phyloP scores from a whole-genome alignment of 2,888 invertebrate genomes.

The Bibio marci region DNA sequence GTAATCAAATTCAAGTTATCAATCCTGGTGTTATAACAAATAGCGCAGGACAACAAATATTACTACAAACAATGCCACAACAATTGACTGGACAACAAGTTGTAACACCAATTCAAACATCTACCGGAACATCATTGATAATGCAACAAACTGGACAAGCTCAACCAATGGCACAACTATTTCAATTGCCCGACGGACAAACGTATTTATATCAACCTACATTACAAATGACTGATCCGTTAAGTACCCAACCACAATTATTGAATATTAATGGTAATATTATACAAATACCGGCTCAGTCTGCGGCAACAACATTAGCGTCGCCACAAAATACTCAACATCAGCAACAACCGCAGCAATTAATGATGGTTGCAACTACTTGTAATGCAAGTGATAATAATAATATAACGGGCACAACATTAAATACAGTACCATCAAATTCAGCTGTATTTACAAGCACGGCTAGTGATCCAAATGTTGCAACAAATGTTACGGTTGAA shows the following conservation, averaged over 20 bases:
- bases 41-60: constrained; percentile 20
- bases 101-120: constrained; percentile 2
- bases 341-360: constrained; percentile 4
- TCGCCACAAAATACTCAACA: constrained; percentile 2
- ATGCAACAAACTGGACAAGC: constrained; percentile 19
- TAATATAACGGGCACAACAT: background rate
- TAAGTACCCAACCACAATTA: constrained; percentile 43
- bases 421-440: background rate
- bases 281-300: constrained; percentile 23
- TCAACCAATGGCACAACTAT: constrained; percentile 50
- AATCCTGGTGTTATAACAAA: constrained; percentile 8
- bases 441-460: background rate
- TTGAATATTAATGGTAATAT: constrained; percentile 32
- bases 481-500: constrained; percentile 15
- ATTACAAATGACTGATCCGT: constrained; percentile 40
- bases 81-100: constrained; percentile 10
- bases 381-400: background rate
- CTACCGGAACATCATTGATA: background rate
- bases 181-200: constrained; percentile 86
- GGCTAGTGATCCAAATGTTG: background rate
- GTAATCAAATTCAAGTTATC: constrained; percentile 10
- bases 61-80: constrained; percentile 21
- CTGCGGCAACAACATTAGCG: constrained; percentile 10
- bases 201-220: constrained; percentile 52
- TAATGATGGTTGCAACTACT: constrained; percentile 5